These are phyloP conservation scores for Hypomesus transpacificus DNA, from an alignment of 2,113 vertebrate species.

Conservation along the genomic window DNA sequence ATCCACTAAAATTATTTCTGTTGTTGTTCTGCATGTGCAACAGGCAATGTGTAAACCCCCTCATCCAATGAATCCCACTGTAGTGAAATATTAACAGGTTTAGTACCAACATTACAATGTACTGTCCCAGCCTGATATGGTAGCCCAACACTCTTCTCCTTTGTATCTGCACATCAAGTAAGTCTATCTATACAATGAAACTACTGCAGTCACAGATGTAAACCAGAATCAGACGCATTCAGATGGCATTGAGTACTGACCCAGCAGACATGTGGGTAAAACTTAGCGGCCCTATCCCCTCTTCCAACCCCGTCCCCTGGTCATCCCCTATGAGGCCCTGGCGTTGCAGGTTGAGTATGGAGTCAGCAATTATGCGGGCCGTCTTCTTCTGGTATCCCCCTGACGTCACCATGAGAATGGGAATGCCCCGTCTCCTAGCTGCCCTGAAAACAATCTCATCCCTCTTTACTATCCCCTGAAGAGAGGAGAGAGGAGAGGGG, in stretches of 20 bases:
- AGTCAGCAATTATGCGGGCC: slow-evolving; percentile 91
- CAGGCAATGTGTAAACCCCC: background rate
- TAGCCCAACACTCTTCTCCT: too few species aligned
- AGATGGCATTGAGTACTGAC: slow-evolving; percentile 43
- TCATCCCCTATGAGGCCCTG: slow-evolving; percentile 76
- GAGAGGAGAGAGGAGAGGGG: background rate
- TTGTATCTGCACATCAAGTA: too few species aligned
- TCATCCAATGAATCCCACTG: background rate
- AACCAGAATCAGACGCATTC: slow-evolving; percentile 17
- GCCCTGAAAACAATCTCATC: slow-evolving; percentile 87
- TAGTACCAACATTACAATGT: background rate
- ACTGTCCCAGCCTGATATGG: background rate
- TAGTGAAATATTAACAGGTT: background rate
- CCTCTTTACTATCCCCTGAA: slow-evolving; percentile 85
- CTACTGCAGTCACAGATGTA: background rate
- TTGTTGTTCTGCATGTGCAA: too few species aligned
- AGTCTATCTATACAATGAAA: too few species aligned
- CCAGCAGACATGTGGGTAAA: slow-evolving; percentile 44
- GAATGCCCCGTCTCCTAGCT: slow-evolving; percentile 73
- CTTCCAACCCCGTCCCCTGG: slow-evolving; percentile 49
- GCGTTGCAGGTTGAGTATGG: slow-evolving; percentile 85
- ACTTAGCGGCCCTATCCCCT: slow-evolving; percentile 32
- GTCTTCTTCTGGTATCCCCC: slow-evolving; percentile 95
- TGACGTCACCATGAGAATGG: slow-evolving; percentile 93
- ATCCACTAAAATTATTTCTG: too few species aligned